Evolutionary conservation across 2,797 vertebrate species (phyloP), one percentile per base, ranked within the genome.

Genomic region (Myripristis jacobus): DNA sequence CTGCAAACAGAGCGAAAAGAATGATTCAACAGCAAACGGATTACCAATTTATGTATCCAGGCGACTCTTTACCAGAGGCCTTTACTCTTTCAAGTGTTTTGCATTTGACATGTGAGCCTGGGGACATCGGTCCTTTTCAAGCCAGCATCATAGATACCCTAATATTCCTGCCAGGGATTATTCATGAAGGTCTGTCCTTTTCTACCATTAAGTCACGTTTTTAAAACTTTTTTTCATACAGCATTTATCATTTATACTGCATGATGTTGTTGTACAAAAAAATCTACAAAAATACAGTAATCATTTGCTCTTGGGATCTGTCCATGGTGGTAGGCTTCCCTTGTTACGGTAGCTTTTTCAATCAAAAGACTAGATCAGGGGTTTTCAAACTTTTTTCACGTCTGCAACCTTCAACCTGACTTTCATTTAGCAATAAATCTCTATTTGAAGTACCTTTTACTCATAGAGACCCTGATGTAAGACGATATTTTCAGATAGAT

Each of bases 221-320:
- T 13, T 21, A 47, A 21, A n/a, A 1, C 44, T 9, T 19, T 8
- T 18, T 31, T 7, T 31, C 29, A 31, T 31, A 7, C 29, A 31
- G 8, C 29, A 31, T 31, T 31, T 31, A 31, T 31, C 5, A 7
- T 4, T 6, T 31, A 31, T 31, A 4, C 8, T 31, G n/a, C n/a
- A n/a, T n/a, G n/a, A n/a, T n/a, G n/a, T n/a, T n/a, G n/a, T n/a
- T n/a, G n/a, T n/a, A 31, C 29, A 31, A 7, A 31, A 31, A 31
- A 31, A 7, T 31, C 5, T 31, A 7, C 29, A 31, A n/a, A n/a
- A n/a, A n/a, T n/a, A n/a, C n/a, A n/a, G n/a, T n/a, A n/a, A n/a
- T 22, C 29, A 51, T 54, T 58, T 58, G 44, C 53, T 76, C 21
- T 22, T 10, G 44, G 65, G 65, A 53, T 34, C 75, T 76, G 72